A percentile compares a stretch with the other conserved stretches of the same genome.
Evolutionary conservation across 2,888 invertebrate species (phyloP).

Genomic region (Chrysomela aeneicollis): DNA sequence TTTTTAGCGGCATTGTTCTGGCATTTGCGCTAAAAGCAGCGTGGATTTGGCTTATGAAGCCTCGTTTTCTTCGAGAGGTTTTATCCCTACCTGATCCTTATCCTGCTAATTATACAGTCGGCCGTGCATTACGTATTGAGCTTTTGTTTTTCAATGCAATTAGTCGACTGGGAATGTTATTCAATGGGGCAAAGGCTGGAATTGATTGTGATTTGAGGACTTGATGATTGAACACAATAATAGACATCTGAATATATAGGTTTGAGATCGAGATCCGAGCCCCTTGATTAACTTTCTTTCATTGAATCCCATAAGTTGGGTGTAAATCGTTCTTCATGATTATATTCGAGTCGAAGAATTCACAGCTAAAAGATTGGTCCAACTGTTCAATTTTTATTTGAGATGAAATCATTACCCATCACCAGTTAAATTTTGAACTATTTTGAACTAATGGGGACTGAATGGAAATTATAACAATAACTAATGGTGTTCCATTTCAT

Average conservation of each 20-base stretch:
- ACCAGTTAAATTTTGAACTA: too few relatives aligned
- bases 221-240: conserved; percentile 22
- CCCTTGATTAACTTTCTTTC: too few relatives aligned
- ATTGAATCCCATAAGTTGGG: too few relatives aligned
- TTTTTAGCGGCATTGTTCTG: conserved; percentile 33
- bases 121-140: conserved; percentile 36
- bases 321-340: too few relatives aligned
- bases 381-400: too few relatives aligned
- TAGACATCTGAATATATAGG: conserved; percentile 19
- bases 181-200: conserved; percentile 23
- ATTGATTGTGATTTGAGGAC: conserved; percentile 18
- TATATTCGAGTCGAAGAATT: too few relatives aligned
- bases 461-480: too few relatives aligned
- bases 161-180: conserved; percentile 31
- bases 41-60: conserved; percentile 23
- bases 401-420: too few relatives aligned
- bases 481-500: too few relatives aligned
- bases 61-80: conserved; percentile 29
- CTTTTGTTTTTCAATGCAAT: conserved; percentile 37
- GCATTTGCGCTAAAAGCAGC: conserved; percentile 35
- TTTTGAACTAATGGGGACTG: too few relatives aligned
- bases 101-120: conserved; percentile 35
- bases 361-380: too few relatives aligned
- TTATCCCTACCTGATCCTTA: conserved; percentile 35
- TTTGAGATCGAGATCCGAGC: too few relatives aligned